Percentiles rank a stretch among this genome's conserved stretches.
Conservation (phyloP, 2,113 vertebrate species). For the Eptesicus fuscus region DNA sequence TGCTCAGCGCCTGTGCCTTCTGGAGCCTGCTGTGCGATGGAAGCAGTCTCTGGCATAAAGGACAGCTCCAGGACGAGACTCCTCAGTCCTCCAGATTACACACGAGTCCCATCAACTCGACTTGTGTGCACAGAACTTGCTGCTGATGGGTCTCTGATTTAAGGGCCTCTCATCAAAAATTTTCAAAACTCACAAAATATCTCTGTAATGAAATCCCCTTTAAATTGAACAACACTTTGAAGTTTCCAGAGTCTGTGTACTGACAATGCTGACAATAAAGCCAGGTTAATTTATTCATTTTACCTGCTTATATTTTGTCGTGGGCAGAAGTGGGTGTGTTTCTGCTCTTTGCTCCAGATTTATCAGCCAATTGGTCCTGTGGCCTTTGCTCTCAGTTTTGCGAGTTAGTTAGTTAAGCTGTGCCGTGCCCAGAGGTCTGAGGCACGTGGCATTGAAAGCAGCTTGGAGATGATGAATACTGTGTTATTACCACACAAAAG, state of each 20-base stretch:
- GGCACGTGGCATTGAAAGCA: neutral
- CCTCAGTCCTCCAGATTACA: neutral
- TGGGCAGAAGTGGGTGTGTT: neutral
- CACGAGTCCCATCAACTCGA: neutral
- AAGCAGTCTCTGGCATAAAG: neutral
- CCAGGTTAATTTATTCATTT: neutral
- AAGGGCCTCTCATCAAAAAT: neutral
- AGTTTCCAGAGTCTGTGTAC: neutral
- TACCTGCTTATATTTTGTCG: neutral
- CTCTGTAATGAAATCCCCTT: neutral
- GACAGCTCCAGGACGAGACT: neutral
- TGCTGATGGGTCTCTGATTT: neutral
- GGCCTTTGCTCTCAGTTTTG: constrained; percentile 13
- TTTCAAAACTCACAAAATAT: neutral
- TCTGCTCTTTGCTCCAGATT: constrained; percentile 1
- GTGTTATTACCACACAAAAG: neutral
- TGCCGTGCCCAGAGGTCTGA: neutral
- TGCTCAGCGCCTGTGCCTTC: neutral
- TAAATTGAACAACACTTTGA: neutral
- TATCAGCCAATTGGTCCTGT: neutral
- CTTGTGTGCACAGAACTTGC: neutral
- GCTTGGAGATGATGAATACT: neutral
- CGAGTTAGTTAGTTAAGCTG: constrained; percentile 20
- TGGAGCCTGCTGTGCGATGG: neutral
- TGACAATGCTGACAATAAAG: rapidly evolving